These are phyloP conservation scores for Solen grandis DNA, from an alignment of 1,140 invertebrate species.

Conservation along the genomic window DNA sequence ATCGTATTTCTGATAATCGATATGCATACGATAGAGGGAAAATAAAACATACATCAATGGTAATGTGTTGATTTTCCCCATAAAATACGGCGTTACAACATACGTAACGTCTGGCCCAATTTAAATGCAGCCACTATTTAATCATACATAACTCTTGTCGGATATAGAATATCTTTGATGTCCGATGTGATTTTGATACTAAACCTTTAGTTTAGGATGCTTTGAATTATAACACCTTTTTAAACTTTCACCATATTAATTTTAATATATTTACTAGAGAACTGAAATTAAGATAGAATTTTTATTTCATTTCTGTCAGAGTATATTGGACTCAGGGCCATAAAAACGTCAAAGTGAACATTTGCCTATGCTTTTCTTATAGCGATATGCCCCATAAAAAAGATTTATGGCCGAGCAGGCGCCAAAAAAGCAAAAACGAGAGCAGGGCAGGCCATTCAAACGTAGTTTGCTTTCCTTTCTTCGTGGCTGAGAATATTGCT, in stretches of 20 bases:
- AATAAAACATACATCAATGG: conserved; percentile 28
- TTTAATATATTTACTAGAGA: conserved; percentile 29
- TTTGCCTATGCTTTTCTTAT: conserved; percentile 45
- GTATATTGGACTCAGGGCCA: conserved; percentile 31
- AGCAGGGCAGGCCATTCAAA: conserved; percentile 26
- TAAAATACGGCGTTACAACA: no score
- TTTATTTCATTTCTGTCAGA: conserved; percentile 53
- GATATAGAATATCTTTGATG: neutral
- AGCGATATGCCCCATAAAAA: conserved; percentile 59
- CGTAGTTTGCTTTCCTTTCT: conserved; percentile 45
- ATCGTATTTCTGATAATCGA: conserved; percentile 42
- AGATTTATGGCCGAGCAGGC: conserved; percentile 48
- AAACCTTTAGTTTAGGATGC: neutral
- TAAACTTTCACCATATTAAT: conserved; percentile 33
- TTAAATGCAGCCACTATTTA: conserved; percentile 8
- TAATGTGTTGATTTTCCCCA: conserved; percentile 31
- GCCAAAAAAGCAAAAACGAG: conserved; percentile 53
- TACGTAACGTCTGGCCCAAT: neutral
- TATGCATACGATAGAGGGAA: conserved; percentile 34
- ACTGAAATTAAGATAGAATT: conserved; percentile 52
- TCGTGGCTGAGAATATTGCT: conserved; percentile 1
- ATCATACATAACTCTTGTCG: neutral
- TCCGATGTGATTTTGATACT: neutral
- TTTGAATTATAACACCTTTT: conserved; percentile 1
- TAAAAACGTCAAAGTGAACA: conserved; percentile 47